These are phyloP conservation scores for Drosophila bifasciata DNA, from an alignment of 1,140 invertebrate genomes.

Conservation along the genomic window DNA sequence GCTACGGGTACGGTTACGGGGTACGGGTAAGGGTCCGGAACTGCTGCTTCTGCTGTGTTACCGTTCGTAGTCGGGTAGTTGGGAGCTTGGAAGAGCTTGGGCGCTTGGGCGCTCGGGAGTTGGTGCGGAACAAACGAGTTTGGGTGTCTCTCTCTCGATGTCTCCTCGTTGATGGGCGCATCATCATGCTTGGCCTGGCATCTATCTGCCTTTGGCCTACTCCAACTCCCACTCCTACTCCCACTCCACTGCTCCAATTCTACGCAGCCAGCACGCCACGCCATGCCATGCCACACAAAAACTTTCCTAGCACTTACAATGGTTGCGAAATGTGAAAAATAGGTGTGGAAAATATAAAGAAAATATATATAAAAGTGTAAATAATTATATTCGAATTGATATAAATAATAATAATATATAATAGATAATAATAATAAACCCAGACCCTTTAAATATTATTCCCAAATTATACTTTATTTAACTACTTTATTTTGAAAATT, in stretches of 20 bases:
- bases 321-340: neutral
- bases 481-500: no score
- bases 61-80: neutral
- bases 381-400: no score
- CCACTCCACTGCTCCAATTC: no score
- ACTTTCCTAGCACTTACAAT: neutral
- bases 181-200: slow-evolving; percentile 36
- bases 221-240: no score
- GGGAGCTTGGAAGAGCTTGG: neutral
- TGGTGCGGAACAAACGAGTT: slow-evolving; percentile 52
- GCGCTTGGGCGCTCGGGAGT: neutral
- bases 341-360: slow-evolving; percentile 4
- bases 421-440: no score
- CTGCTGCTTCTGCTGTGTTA: no score
- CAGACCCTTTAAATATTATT: no score
- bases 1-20: no score
- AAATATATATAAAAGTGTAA: neutral
- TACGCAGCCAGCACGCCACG: neutral
- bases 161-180: slow-evolving; percentile 38
- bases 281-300: neutral
- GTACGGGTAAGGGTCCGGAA: no score
- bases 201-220: slow-evolving; percentile 1
- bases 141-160: slow-evolving; percentile 36
- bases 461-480: no score
- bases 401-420: no score